Base-by-base conservation (phyloP, 2,797 vertebrate species). In the Danio albolineatus region DNA sequence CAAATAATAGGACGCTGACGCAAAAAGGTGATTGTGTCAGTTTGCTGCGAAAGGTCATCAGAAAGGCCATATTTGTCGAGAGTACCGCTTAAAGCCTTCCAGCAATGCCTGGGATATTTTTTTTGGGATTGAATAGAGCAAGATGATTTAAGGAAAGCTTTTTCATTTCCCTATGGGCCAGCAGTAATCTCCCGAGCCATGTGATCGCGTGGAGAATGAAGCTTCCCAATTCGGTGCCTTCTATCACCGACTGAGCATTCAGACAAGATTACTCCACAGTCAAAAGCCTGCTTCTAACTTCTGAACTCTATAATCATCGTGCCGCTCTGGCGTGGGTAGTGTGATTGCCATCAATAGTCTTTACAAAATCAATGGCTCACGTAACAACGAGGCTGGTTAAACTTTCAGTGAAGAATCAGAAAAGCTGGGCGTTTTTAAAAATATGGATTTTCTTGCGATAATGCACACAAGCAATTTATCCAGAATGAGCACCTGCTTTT, bases 121-220 rank as follows among this genome's bases (percentile, higher is more conserved):
- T 28, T 28, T 1, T 28, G 13, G 28, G 54, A 62, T n/a, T 67
- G 60, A 71, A 79, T 69, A 61, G 69, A 49, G 17, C 5, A 7
- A 70, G 74, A 79, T 67, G 57, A 75, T 80, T 76, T 70, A 64
- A 78, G 49, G 69, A 78, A 83, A 81, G 70, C 78, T 74, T 51
- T 59, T 78, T 80, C 57, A 14, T 65, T 56, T 79, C 54, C 78
- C 81, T 43, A 28, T 70, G n/a, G 21, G 57, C 21, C 36, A 44
- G 51, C 14, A n/a, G 70, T 83, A 78, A 83, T 81, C 78, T 85
- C 74, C 57, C 36, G 65, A 79, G 81, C 70, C 72, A 70, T 61
- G 75, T 65, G 70, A 75, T 85, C 51, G 38, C 54, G 57, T 16
- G 5, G 28, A 74, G 64, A 81, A 77, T 14, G 59, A 65, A 51